Evolutionary conservation across 2,113 vertebrate species (phyloP).

Genomic region (Rana temporaria): DNA sequence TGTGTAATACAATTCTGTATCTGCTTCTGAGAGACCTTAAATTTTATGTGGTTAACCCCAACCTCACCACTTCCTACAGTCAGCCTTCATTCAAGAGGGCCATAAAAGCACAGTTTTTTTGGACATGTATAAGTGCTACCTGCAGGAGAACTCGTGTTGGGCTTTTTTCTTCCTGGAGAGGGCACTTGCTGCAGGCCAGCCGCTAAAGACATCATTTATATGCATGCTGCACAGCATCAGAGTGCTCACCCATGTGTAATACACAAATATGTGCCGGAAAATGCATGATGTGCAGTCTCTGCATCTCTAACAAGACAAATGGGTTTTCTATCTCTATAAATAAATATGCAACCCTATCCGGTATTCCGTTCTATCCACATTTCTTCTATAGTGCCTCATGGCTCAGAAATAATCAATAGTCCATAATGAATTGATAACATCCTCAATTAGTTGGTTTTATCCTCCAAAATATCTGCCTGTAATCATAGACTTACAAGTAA

Average conservation of each 20-base stretch:
- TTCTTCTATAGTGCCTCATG: no score
- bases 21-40: conserved; percentile 2
- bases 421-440: no score
- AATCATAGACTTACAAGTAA: no score
- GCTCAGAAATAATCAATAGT: no score
- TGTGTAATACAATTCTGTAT: conserved; percentile 45
- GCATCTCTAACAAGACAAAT: neutral
- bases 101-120: neutral
- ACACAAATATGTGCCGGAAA: neutral
- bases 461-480: no score
- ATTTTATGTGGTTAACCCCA: conserved; percentile 34
- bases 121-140: neutral
- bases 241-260: neutral
- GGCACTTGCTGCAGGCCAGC: conserved; percentile 2
- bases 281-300: no score
- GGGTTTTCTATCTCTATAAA: neutral
- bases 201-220: neutral
- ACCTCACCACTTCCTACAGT: conserved; percentile 12
- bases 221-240: neutral
- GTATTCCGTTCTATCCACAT: no score
- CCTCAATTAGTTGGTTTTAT: no score
- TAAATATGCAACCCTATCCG: neutral
- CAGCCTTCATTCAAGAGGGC: neutral
- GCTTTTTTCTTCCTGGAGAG: neutral
- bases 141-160: neutral